phyloP scores from a whole-genome alignment of 2,797 vertebrate species.

The Xiphorhynchus erythropygius region DNA sequence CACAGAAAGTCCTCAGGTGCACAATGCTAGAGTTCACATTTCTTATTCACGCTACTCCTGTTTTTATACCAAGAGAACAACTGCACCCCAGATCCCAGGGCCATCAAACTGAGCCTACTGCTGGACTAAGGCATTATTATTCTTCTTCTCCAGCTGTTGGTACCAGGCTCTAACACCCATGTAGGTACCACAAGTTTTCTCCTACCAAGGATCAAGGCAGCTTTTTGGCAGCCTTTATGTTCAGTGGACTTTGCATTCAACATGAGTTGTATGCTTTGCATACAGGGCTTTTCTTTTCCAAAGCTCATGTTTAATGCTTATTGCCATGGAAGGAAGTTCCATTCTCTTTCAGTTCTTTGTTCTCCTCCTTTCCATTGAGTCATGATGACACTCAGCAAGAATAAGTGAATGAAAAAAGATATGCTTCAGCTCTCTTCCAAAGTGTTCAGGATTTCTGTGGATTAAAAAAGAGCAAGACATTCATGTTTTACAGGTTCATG shows the following conservation, averaged over 20 bases:
- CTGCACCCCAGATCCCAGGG: background rate
- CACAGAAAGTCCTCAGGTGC: background rate
- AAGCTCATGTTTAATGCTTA: background rate
- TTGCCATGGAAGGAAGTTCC: background rate
- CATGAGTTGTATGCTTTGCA: background rate
- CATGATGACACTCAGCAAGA: background rate
- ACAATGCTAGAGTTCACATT: background rate
- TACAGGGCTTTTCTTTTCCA: background rate
- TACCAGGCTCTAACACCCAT: background rate
- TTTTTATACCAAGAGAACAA: background rate
- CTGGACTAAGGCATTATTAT: background rate
- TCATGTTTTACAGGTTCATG: background rate
- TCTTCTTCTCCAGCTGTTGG: background rate
- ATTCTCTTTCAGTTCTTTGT: background rate
- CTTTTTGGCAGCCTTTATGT: background rate
- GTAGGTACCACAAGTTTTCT: background rate
- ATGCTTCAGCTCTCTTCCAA: background rate
- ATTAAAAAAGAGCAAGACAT: background rate
- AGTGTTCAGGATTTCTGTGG: background rate
- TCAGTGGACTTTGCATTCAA: background rate
- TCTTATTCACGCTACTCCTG: background rate
- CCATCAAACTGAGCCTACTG: background rate
- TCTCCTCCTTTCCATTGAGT: background rate
- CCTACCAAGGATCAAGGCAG: background rate
- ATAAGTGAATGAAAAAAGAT: background rate